Base-by-base conservation (phyloP, 2,888 invertebrate genomes). In the Oxyteleia sp. region DNA sequence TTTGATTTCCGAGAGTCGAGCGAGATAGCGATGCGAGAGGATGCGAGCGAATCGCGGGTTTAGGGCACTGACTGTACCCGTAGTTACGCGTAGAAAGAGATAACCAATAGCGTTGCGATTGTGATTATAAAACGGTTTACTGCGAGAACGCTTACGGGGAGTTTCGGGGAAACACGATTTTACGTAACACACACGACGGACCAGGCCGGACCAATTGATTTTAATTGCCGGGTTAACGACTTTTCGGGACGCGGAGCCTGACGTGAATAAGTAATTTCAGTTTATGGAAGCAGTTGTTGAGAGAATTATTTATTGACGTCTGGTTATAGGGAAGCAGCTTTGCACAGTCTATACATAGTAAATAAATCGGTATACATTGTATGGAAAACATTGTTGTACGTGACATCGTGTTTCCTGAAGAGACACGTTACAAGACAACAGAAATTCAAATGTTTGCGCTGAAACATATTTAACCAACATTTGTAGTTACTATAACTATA, bases 211-310 rank as follows among this genome's bases (percentile, higher is more conserved):
- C 4, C 20, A 20, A 49, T 23, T 49, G n/a, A 49, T 23, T 49
- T 11, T 49, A 49, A 49, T 49, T 49, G 49, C 20, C 49, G 20
- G 49, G 49, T 49, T 49, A 49, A 49, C 13, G 15, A 8, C 18
- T 51, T 51, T 51, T 51, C 7, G 15, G 10, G 29, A 5, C 15
- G 26, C 15, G 10, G 29, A 8, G 29, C 29, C 29, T 51, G 26
- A 51, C 7, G 26, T 29, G 29, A 38, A 38, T 38, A 13, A n/a
- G 13, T 38, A 38, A 51, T 51, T 29, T 15, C 15, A 15, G 29
- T 29, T 15, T 23, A 23, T 49, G 7, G 23, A 49, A 51, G 51
- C 2, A 18, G n/a, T 47, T 10, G 15, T 16, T 38, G 13, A 1
- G 13, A 13, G 38, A 38, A 13, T 38, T 38, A 38, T 38, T 38